Evolutionary conservation across 2,797 vertebrate genomes (phyloP), one percentile per base, ranked within the genome.

Genomic region (Heliangelus exortis): DNA sequence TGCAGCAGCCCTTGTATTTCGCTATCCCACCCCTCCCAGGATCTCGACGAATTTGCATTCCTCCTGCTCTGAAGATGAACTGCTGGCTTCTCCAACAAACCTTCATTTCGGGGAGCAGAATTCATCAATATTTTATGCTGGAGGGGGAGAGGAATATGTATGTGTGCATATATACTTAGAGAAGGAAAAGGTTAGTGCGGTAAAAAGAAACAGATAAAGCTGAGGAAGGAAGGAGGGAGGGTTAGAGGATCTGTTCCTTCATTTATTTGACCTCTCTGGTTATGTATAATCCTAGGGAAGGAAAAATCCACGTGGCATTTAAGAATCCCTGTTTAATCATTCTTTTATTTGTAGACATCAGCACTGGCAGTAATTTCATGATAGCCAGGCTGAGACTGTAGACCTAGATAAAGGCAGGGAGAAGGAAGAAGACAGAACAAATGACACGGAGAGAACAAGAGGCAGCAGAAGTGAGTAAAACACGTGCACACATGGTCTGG

Each of bases 101-200:
- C 73, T 76, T 85, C 61, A 89, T 96, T 95, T 93, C 72, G 84
- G 93, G 95, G 85, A 92, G 92, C 80, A 96, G 84, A 77, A 89
- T 94, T 97, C 93, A 96, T 97, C 95, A 95, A 90, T 96, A 97
- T 96, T 97, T 95, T 92, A 96, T 57, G 50, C 91, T 84, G 94
- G 94, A 73, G 76, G 66, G 67, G 25, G 51, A 51, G 83, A 69
- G 39, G 11, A 61, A 48, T 92, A 63, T 58, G 65, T 67, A 50
- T 68, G 62, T 82, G 34, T 81, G 58, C 80, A 55, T 82, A 78
- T 71, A 87, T 78, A 63, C 51, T 73, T 77, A 41, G 72, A 69
- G 61, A 86, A 88, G 63, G 43, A 84, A 92, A 95, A 87, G 55
- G 69, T 84, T 95, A 91, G 77, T 61, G 54, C 1, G 0, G 54